Conservation (phyloP, 2,113 vertebrate species). For the Anhinga anhinga region DNA sequence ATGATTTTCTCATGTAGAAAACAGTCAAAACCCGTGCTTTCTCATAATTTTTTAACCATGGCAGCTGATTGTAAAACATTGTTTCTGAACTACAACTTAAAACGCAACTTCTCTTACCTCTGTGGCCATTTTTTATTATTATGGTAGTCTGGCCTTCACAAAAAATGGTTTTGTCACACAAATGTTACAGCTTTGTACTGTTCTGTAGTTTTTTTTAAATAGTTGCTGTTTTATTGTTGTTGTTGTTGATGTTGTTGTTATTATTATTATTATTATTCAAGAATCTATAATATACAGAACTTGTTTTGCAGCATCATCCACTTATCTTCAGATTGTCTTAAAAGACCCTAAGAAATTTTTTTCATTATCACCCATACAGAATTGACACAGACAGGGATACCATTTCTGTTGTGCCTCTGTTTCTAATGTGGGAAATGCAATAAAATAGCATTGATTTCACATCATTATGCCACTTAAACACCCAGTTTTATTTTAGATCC, state of each 20-base stretch:
- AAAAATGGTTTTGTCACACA: background rate
- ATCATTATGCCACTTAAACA: background rate
- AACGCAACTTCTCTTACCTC: background rate
- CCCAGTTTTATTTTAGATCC: background rate
- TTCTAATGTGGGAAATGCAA: background rate
- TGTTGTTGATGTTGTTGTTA: too few relatives aligned
- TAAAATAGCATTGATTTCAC: background rate
- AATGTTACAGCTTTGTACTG: background rate
- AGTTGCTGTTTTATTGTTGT: too few relatives aligned
- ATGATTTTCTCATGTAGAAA: background rate
- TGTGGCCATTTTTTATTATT: background rate
- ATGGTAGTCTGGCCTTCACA: background rate
- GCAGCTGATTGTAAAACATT: background rate
- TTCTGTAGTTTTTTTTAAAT: background rate
- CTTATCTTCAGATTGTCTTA: background rate
- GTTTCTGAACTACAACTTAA: background rate
- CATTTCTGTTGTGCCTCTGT: background rate
- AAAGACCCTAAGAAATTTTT: background rate
- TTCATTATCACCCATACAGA: background rate
- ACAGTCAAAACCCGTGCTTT: background rate
- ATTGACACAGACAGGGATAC: background rate
- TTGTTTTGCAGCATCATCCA: background rate
- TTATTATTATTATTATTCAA: background rate
- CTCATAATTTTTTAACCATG: background rate
- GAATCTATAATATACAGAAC: background rate